Base-by-base conservation (phyloP, 2,113 vertebrate genomes). In the Plecturocebus donacophilus region DNA sequence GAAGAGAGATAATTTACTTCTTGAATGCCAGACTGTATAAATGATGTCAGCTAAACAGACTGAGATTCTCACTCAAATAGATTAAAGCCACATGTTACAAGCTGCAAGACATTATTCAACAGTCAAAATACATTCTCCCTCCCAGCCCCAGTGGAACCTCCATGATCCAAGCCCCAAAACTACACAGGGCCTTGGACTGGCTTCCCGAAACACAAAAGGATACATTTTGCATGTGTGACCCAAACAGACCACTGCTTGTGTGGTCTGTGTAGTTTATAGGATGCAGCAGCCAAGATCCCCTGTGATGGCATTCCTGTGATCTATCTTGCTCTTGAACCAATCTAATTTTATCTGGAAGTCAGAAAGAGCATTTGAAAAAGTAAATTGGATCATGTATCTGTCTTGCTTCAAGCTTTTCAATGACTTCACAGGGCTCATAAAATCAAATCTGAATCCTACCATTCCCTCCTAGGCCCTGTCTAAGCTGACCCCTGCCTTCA, bases 71-170 rank as follows among this genome's bases (percentile, higher is more conserved):
- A 58, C 76, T 94, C 91, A 76, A 79, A 58, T 52, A 87, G 91
- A 96, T 96, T 81, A 93, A 96, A 96, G 94, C 84, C 95, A 90
- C 89, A 96, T 95, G 61, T 84, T 92, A 38, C 16, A 80, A 96
- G 75, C 49, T 49, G 82, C 30, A 92, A 94, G 88, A 95, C 45
- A 32, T 68, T 73, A 94, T 68, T 14, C 95, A 75, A 68, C 45
- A 84, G 85, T 56, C 89, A 52, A 83, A 93, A 75, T 27, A 64
- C 23, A 11, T 58, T 79, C 40, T 45, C 73, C 80, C 52, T 76
- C 85, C 70, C 80, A 80, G 52, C 30, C 68, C 32, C 70, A 84
- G 2, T 25, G 76, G 89, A 77, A 27, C 56, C 30, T 42, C 81
- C 75, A 8, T 61, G 70, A 96, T 66, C 61, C 56, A 75, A 95